Evolutionary conservation across 1,140 invertebrate species (phyloP).

Genomic region (Drepana arcuata): DNA sequence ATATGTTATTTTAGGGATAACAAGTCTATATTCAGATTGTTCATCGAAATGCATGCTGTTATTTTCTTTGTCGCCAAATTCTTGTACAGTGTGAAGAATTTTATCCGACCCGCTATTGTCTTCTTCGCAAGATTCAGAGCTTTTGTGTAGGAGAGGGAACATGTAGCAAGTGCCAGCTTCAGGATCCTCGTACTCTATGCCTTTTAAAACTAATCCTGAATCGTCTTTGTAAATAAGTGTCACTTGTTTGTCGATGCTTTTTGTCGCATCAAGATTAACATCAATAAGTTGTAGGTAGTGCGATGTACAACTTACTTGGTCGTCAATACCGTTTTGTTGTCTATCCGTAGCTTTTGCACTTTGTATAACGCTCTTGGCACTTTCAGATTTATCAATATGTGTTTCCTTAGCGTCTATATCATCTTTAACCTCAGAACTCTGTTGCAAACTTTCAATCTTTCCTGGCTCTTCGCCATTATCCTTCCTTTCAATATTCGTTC

Average conservation of each 20-base stretch:
- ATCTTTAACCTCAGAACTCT: too few relatives aligned
- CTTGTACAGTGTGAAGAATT: slow-evolving; percentile 8
- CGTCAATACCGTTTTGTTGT: background rate
- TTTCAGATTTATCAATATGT: too few relatives aligned
- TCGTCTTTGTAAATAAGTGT: slow-evolving; percentile 29
- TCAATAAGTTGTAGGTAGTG: background rate
- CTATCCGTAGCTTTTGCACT: background rate
- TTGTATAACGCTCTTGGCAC: background rate
- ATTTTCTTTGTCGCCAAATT: slow-evolving; percentile 2
- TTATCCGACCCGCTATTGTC: slow-evolving; percentile 5
- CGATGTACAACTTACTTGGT: background rate
- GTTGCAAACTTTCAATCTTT: too few relatives aligned
- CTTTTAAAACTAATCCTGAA: slow-evolving; percentile 31
- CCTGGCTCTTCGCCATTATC: too few relatives aligned
- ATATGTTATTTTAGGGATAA: slow-evolving; percentile 36
- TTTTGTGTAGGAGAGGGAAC: too few relatives aligned
- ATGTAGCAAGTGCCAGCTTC: slow-evolving; percentile 40
- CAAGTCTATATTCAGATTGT: slow-evolving; percentile 22
- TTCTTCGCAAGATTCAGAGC: too few relatives aligned
- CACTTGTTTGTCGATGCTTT: slow-evolving; percentile 2
- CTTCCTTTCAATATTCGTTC: too few relatives aligned
- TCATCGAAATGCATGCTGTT: too few relatives aligned
- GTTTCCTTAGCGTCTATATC: too few relatives aligned
- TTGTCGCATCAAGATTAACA: background rate
- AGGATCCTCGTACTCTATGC: slow-evolving; percentile 38